Base-by-base conservation (phyloP, 2,113 vertebrate genomes). In the Nestor notabilis region DNA sequence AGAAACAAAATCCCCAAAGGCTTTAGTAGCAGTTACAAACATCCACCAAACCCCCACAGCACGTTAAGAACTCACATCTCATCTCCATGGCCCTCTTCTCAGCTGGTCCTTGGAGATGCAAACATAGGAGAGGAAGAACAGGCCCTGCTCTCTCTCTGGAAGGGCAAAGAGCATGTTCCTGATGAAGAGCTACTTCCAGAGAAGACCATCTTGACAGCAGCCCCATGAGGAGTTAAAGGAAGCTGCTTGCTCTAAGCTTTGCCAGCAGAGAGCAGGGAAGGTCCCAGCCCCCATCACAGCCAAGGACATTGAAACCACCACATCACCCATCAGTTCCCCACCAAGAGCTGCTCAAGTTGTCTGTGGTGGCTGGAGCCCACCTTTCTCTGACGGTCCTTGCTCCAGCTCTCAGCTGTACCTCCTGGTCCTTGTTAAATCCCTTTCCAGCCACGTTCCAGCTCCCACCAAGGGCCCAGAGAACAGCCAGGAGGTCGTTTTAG, bases 231-330 rank as follows among this genome's bases (percentile, higher is more conserved):
- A 87, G 49, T 2, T 4, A 3, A 21, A 83, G 52, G 50, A 82
- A 91, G 46, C n/a, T 55, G 27, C 13, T 3, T 4, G 71, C 33
- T 77, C 46, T 9, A 7, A 60, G 23, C 0, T 0, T 5, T 21
- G 58, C 31, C 77, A 66, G 70, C 13, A 70, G 50, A 47, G 39
- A 56, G 20, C 11, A 76, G 23, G 11, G 69, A 82, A 68, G 52
- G 55, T 28, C 43, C 47, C 56, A 66, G 37, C 7, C 35, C n/a
- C 21, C 14, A 2, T 5, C 5, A 2, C 25, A 90, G 66, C 66
- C 15, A 5, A 71, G 31, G 55, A 31, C 16, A 43, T 35, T 1
- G 1, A 56, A 64, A 35, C 23, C 55, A 66, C 39, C 17, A 6
- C 39, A 33, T 7, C 12, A 18, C 37, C 61, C 76, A 20, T 3